A percentile compares a stretch with the other conserved stretches of the same genome.
phyloP scores from a whole-genome alignment of 2,113 vertebrate species.

The Oncorhynchus masou region DNA sequence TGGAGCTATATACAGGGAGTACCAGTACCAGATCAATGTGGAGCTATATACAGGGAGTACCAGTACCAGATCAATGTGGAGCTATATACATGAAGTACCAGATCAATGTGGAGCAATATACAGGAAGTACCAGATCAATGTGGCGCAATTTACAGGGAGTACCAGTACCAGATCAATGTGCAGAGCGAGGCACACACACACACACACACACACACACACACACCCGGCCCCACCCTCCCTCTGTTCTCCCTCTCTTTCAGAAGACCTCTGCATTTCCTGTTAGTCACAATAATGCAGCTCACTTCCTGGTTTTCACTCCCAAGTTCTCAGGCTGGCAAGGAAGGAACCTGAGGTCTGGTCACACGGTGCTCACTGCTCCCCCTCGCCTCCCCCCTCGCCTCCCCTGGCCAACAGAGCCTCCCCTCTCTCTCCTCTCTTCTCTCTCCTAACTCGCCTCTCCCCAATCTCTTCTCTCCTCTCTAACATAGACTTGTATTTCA shows the following conservation, averaged over 20 bases:
- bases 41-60: no score
- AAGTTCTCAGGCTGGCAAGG: slow-evolving; percentile 78
- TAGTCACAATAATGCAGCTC: slow-evolving; percentile 71
- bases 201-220: slow-evolving; percentile 16
- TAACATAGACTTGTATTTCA: no score
- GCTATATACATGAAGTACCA: no score
- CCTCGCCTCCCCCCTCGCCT: not conserved
- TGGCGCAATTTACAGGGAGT: no score
- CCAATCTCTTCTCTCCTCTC: not conserved
- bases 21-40: no score
- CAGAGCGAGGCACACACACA: not conserved
- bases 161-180: no score
- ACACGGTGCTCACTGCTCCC: slow-evolving; percentile 67
- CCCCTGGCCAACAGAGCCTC: no score
- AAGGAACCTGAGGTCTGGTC: slow-evolving; percentile 76
- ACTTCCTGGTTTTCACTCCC: slow-evolving; percentile 79
- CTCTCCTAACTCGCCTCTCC: no score
- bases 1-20: no score
- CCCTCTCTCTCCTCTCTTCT: not conserved
- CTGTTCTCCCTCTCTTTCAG: slow-evolving; percentile 46
- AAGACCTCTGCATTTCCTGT: slow-evolving; percentile 80
- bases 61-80: no score
- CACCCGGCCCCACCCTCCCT: slow-evolving; percentile 23
- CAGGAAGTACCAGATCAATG: no score
- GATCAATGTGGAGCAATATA: no score